Evolutionary conservation across 2,113 vertebrate genomes (phyloP).

Genomic region (Thermophis baileyi): DNA sequence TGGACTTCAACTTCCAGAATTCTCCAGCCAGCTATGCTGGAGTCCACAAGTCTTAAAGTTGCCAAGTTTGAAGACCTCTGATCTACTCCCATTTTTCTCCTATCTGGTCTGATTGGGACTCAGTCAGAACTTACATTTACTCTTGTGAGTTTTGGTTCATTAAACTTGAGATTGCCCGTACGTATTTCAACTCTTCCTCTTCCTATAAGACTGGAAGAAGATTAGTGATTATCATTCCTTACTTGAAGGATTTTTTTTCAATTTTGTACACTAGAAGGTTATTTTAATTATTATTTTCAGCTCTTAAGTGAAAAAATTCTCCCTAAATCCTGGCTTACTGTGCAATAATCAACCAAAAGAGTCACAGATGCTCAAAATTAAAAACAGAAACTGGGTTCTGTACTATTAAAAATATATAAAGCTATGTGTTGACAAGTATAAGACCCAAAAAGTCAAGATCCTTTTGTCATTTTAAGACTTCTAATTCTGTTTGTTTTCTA

Average conservation of each 20-base stretch:
- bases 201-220: neutral
- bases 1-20: too few relatives aligned
- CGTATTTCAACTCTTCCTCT: neutral
- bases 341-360: neutral
- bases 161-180: neutral
- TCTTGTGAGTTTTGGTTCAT: neutral
- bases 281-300: neutral
- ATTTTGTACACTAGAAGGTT: neutral
- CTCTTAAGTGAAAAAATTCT: neutral
- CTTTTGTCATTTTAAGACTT: neutral
- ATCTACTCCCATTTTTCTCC: neutral
- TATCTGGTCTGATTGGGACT: neutral
- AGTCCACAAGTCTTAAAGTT: too few relatives aligned
- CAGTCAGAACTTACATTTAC: neutral
- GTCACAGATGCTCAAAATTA: neutral
- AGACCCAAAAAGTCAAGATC: neutral
- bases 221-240: neutral
- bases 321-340: neutral
- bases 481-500: conserved; percentile 28
- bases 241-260: neutral
- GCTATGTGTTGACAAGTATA: neutral
- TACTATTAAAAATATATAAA: neutral
- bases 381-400: neutral
- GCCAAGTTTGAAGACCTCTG: too few relatives aligned
- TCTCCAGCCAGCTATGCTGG: too few relatives aligned